Conservation (phyloP, 2,888 invertebrate species). For the Pseudococcus jackbeardsleyi region DNA sequence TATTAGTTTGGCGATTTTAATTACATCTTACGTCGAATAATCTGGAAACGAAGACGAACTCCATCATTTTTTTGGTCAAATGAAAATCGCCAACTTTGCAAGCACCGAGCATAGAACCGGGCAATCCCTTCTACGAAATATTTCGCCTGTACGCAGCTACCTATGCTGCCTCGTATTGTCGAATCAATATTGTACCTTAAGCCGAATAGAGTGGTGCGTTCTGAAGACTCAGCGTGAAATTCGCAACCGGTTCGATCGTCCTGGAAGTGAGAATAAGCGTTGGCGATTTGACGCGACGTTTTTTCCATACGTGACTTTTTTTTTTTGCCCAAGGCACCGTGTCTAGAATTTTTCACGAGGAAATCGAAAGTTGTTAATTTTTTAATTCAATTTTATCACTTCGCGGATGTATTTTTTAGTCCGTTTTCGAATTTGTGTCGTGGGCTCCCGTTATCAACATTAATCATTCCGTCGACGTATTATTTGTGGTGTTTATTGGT, state of each 20-base stretch:
- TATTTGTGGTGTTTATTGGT: constrained; percentile 59
- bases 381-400: neutral
- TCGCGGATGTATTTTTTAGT: neutral
- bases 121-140: constrained; percentile 17
- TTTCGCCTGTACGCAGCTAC: neutral
- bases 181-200: neutral
- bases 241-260: neutral
- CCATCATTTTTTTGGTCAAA: neutral
- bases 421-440: neutral
- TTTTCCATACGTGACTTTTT: neutral
- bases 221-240: neutral
- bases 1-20: neutral
- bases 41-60: neutral
- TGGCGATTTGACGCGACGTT: neutral
- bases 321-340: too few species aligned
- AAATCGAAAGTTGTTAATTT: too few species aligned
- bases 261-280: neutral
- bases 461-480: constrained; percentile 38
- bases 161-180: neutral
- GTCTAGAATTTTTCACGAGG: too few species aligned
- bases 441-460: neutral
- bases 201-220: neutral
- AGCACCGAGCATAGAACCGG: constrained; percentile 52
- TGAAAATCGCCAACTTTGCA: neutral
- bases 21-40: neutral